phyloP scores from a whole-genome alignment of 2,113 vertebrate genomes.

The Sphyrna mokarran region DNA sequence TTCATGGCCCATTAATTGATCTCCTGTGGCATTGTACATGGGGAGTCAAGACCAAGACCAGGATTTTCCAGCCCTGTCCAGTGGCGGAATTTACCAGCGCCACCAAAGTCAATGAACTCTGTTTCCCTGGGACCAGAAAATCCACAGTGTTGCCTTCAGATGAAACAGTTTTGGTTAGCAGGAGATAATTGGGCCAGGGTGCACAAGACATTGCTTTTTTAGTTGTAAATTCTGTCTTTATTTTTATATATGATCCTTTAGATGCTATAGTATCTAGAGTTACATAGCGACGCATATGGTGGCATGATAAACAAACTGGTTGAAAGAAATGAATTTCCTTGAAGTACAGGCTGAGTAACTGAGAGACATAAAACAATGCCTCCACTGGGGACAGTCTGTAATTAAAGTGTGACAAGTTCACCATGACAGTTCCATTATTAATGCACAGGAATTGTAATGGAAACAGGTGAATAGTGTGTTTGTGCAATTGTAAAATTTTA shows the following conservation, averaged over 20 bases:
- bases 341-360: neutral
- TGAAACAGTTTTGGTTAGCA: neutral
- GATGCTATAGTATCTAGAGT: neutral
- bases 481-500: neutral
- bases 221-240: neutral
- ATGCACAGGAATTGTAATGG: neutral
- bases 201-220: neutral
- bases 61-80: too few species aligned
- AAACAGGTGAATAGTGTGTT: neutral
- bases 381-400: neutral
- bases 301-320: neutral
- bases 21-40: neutral
- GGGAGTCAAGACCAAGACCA: neutral
- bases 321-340: neutral
- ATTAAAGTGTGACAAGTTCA: neutral
- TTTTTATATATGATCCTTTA: neutral
- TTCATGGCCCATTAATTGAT: neutral
- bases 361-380: neutral
- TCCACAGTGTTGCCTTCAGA: neutral
- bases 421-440: neutral
- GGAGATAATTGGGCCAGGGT: conserved; percentile 1
- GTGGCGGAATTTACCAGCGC: too few species aligned
- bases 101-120: too few species aligned
- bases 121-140: too few species aligned
- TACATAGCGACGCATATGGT: neutral